A percentile compares a stretch with the other conserved stretches of the same genome.
Conservation (phyloP, 2,113 vertebrate species). For the Phoenicopterus ruber region DNA sequence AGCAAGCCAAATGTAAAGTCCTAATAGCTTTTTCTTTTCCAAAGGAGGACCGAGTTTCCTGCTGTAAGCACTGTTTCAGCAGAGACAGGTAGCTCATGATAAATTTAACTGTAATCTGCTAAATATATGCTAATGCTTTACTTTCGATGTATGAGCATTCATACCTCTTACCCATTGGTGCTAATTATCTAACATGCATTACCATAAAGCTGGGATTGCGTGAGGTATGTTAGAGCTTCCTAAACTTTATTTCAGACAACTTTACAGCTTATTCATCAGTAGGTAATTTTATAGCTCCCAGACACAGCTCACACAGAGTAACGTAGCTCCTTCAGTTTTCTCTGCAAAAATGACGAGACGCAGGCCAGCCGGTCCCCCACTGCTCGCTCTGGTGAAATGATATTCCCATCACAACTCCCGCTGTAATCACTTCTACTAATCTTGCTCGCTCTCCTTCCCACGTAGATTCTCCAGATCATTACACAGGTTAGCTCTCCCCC, state of each 20-base stretch:
- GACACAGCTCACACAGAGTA: not conserved
- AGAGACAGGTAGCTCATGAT: conserved; percentile 41
- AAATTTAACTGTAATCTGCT: conserved; percentile 41
- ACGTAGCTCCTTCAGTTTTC: conserved; percentile 6
- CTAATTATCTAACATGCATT: conserved; percentile 54
- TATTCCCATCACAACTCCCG: conserved; percentile 42
- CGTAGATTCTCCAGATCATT: conserved; percentile 37
- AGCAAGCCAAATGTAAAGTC: not conserved
- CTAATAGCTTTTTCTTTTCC: not conserved
- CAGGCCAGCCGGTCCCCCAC: conserved; percentile 17
- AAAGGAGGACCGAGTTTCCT: not conserved
- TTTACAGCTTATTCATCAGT: conserved; percentile 43
- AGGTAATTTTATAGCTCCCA: conserved; percentile 41
- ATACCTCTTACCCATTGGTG: conserved; percentile 26
- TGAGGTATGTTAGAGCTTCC: conserved; percentile 21
- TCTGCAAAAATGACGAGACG: not conserved
- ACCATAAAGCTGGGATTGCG: conserved; percentile 4
- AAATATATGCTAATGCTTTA: conserved; percentile 56
- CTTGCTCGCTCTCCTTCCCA: conserved; percentile 16
- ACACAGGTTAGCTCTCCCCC: conserved; percentile 33
- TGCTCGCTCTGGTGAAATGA: conserved; percentile 24
- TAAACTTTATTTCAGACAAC: conserved; percentile 63
- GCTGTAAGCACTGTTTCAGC: not conserved
- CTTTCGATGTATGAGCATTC: conserved; percentile 28
- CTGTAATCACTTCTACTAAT: conserved; percentile 50